Evolutionary conservation across 2,113 vertebrate genomes (phyloP), one percentile per base, ranked within the genome.

Genomic region (Myiozetetes cayanensis): DNA sequence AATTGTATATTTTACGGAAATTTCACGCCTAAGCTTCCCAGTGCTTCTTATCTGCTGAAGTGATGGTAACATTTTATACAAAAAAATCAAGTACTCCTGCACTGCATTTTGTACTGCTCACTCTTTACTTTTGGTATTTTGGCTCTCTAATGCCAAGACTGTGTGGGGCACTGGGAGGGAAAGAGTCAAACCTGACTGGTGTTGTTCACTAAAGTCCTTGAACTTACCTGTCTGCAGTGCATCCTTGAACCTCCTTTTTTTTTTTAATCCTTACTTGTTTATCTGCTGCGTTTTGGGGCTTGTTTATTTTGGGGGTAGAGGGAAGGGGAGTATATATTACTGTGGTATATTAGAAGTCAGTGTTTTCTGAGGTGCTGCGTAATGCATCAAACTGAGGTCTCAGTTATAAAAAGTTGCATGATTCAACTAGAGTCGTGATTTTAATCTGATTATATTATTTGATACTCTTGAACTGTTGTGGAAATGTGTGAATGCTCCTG

Each of bases 281-380:
- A 44, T 19, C 39, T 13, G 1, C 15, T 50, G 18, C 7, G 22
- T 14, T n/a, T 9, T 23, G 16, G 24, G 31, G 35, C 12, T 25
- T 33, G 17, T 28, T 65, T 50, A 43, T 37, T 44, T 75, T 31
- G 0, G 2, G 2, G 6, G 17, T 3, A 6, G 10, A 16, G 46
- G 10, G 41, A 10, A 30, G 37, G 15, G 5, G 10, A 53, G 31
- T 53, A 24, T 17, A 8, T 49, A 25, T 79, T 74, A 15, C 8
- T 55, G 12, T 84, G 23, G 22, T 70, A 18, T 53, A 4, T 22
- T 28, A 49, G 22, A 53, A 86, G 15, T 55, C n/a, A 12, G 15
- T 24, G 24, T 53, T 73, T 16, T 74, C 24, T 59, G 47, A 67
- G 3, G 23, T 62, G 19, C 76, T 65, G 7, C 9, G 17, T 28